Conservation (phyloP, 1,140 invertebrate species). For the Drosophila kanapiae region DNA sequence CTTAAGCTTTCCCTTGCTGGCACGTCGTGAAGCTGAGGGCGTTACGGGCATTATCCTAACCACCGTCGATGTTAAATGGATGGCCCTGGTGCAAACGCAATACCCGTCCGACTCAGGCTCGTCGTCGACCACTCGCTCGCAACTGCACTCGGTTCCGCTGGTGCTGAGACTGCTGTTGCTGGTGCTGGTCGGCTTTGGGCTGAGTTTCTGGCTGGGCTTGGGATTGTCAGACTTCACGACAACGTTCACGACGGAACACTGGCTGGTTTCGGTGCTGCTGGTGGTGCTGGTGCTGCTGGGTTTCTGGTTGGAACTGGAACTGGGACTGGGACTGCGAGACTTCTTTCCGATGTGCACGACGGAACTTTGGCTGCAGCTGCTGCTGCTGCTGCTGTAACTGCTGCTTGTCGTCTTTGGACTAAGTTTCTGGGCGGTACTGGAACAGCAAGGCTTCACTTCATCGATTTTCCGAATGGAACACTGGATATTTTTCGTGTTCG, state of each 20-base stretch:
- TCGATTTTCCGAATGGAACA: neutral
- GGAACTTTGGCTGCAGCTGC: neutral
- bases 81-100: neutral
- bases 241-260: neutral
- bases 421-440: neutral
- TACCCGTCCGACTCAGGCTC: no score
- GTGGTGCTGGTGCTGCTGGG: conserved; percentile 10
- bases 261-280: neutral
- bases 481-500: neutral
- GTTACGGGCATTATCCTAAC: conserved; percentile 45
- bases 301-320: neutral
- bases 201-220: neutral
- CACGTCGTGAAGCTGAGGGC: neutral
- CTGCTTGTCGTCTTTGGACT: neutral
- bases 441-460: neutral
- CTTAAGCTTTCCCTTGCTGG: neutral
- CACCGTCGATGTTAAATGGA: conserved; percentile 64
- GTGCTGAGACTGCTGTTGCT: conserved; percentile 6
- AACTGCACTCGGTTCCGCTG: conserved; percentile 14
- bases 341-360: neutral
- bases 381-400: no score
- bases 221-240: no score
- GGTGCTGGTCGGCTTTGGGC: neutral
- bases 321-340: neutral
- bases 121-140: neutral